These are phyloP conservation scores for Corythoichthys haematopterus DNA, from an alignment of 2,113 vertebrate species.

Conservation along the genomic window DNA sequence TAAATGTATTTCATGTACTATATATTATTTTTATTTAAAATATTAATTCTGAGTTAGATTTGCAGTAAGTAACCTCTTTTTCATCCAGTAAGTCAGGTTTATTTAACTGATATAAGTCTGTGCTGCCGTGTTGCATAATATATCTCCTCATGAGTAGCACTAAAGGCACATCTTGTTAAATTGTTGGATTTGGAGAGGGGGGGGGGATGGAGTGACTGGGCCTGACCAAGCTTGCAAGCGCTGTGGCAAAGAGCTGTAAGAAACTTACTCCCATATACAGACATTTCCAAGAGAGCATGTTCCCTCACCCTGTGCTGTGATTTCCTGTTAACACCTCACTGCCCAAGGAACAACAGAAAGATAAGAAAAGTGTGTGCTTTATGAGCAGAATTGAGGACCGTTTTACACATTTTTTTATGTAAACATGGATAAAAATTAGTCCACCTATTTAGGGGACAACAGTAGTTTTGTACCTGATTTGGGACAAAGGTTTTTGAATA, in stretches of 20 bases:
- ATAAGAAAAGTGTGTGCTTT: not conserved
- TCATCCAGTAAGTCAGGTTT: not conserved
- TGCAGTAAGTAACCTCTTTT: not conserved
- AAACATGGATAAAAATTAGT: not conserved
- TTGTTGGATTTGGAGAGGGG: constrained; percentile 6
- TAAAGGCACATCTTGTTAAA: constrained; percentile 7
- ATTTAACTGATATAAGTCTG: not conserved
- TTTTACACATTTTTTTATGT: not conserved
- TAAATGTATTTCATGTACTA: not conserved
- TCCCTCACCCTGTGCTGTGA: constrained; percentile 27
- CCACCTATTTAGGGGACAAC: not conserved
- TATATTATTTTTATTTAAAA: not conserved
- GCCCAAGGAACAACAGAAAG: constrained; percentile 8
- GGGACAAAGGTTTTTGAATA: not conserved
- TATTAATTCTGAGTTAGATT: not conserved
- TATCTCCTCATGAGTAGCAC: not conserved
- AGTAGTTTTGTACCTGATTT: not conserved
- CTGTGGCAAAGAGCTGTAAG: constrained; percentile 54
- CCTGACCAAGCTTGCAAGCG: constrained; percentile 68
- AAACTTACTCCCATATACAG: constrained; percentile 76
- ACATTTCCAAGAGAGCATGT: constrained; percentile 60
- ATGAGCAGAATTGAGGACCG: not conserved
- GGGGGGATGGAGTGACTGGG: constrained; percentile 32
- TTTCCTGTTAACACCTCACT: constrained; percentile 72
- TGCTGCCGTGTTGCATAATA: constrained; percentile 7